These are phyloP conservation scores for Diarsia brunnea DNA, from an alignment of 2,888 invertebrate genomes.

Conservation along the genomic window DNA sequence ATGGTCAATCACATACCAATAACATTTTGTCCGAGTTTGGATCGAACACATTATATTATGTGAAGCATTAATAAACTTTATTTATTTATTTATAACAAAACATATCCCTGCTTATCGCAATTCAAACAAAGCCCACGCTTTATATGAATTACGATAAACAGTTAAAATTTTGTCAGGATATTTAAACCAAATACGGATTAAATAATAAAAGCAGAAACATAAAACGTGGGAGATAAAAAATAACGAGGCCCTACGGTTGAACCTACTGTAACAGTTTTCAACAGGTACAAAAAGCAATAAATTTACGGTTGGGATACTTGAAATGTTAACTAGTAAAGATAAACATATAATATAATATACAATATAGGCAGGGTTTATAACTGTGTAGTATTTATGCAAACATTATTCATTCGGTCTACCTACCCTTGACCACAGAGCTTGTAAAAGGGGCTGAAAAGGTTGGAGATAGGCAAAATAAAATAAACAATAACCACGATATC, in stretches of 20 bases:
- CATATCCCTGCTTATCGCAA: neutral
- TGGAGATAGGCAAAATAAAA: conserved; percentile 37
- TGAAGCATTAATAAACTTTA: no score
- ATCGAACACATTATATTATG: no score
- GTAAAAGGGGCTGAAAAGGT: conserved; percentile 50
- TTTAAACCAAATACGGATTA: neutral
- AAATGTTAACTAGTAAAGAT: conserved; percentile 11
- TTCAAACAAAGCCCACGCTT: neutral
- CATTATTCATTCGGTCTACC: conserved; percentile 49
- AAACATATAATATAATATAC: conserved; percentile 4
- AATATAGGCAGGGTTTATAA: conserved; percentile 10
- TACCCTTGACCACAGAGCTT: conserved; percentile 36
- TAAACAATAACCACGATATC: conserved; percentile 52
- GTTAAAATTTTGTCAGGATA: neutral
- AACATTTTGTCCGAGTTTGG: no score
- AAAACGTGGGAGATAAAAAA: neutral
- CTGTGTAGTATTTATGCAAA: conserved; percentile 52
- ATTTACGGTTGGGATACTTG: conserved; percentile 13
- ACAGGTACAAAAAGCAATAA: neutral
- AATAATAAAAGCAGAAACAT: neutral
- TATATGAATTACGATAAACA: neutral
- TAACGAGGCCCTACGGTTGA: neutral
- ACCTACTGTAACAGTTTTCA: neutral
- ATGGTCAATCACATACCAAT: no score
- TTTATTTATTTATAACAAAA: neutral